phyloP scores from a whole-genome alignment of 2,797 vertebrate species.

The Platyrinchus mystaceus region DNA sequence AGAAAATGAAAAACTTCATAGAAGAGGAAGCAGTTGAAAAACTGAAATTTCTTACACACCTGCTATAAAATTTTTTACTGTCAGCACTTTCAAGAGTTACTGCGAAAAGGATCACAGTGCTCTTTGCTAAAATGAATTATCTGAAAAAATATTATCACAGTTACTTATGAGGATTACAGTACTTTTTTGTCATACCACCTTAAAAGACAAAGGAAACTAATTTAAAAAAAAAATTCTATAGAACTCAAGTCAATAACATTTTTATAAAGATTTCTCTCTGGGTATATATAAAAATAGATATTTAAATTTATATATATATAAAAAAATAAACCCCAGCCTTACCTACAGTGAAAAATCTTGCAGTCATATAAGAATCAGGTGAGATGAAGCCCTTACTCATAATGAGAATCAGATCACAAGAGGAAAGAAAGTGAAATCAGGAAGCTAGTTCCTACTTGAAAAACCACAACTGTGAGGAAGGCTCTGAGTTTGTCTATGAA shows the following conservation, averaged over 20 bases:
- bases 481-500: slow-evolving; percentile 35
- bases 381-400: not conserved
- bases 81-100: not conserved
- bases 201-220: not conserved
- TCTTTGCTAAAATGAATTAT: not conserved
- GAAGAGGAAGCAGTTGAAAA: not conserved
- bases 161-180: not conserved
- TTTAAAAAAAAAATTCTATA: not conserved
- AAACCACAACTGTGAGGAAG: not conserved
- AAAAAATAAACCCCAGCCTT: not conserved
- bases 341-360: slow-evolving; percentile 45
- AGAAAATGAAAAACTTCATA: not conserved
- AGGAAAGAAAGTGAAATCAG: slow-evolving; percentile 20
- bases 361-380: not conserved
- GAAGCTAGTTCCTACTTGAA: slow-evolving; percentile 44
- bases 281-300: not conserved
- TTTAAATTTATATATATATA: not conserved
- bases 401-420: slow-evolving; percentile 1
- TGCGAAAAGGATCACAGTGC: not conserved
- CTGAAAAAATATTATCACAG: not conserved
- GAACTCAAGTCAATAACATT: not conserved
- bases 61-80: not conserved
- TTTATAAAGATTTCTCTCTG: not conserved
- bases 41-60: not conserved
- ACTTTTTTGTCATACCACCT: not conserved